Evolutionary conservation across 2,797 vertebrate species (phyloP).

Genomic region (Phrynocephalus forsythii): DNA sequence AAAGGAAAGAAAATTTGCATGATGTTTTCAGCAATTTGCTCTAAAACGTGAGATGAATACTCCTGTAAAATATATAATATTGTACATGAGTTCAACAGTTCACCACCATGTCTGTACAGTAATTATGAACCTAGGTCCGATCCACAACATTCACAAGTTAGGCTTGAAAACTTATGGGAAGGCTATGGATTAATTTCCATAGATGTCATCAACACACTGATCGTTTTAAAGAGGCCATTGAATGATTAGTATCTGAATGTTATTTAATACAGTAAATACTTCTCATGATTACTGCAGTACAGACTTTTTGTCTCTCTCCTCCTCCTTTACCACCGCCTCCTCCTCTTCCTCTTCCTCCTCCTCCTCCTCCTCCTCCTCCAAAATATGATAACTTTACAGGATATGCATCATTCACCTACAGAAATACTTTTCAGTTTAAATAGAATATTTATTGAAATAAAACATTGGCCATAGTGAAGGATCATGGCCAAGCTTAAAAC

Average conservation of each 20-base stretch:
- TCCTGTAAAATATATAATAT: conserved; percentile 49
- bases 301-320: neutral
- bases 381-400: neutral
- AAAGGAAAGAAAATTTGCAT: conserved; percentile 57
- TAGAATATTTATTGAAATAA: neutral
- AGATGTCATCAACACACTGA: neutral
- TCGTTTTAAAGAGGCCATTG: neutral
- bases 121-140: neutral
- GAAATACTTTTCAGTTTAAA: neutral
- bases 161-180: neutral
- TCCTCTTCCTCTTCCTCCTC: no score
- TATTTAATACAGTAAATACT: neutral
- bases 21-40: conserved; percentile 55
- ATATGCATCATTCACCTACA: neutral
- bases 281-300: neutral
- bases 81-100: conserved; percentile 19
- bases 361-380: neutral
- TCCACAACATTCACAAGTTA: neutral
- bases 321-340: neutral
- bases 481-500: neutral
- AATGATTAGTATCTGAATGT: neutral
- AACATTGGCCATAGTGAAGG: neutral
- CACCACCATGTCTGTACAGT: neutral
- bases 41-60: conserved; percentile 35
- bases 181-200: neutral